phyloP scores from a whole-genome alignment of 1,140 invertebrate species.

The Bombus sylvicola region DNA sequence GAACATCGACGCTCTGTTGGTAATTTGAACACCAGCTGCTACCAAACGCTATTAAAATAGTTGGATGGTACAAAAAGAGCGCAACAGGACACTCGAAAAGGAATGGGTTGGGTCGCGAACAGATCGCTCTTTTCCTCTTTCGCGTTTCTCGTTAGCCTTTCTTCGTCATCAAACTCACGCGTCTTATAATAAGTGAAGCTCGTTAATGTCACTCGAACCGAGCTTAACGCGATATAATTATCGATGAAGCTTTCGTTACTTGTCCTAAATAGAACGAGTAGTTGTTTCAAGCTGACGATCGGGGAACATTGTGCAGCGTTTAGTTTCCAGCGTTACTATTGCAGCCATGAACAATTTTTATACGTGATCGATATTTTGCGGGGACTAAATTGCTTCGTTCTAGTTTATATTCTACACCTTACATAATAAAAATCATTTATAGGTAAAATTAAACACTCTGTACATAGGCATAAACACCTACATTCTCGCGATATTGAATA shows the following conservation, averaged over 20 bases:
- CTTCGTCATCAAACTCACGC: slow-evolving; percentile 37
- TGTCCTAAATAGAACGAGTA: not conserved
- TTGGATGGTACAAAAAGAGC: slow-evolving; percentile 44
- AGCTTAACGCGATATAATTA: slow-evolving; percentile 31
- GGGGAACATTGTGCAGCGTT: not conserved
- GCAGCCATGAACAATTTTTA: no score
- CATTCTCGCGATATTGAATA: no score
- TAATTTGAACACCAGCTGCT: slow-evolving; percentile 51
- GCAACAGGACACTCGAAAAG: not conserved
- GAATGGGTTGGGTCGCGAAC: slow-evolving; percentile 3
- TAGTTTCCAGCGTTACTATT: no score
- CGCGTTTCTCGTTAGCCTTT: not conserved
- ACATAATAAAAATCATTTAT: no score
- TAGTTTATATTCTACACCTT: no score
- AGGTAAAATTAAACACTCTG: no score
- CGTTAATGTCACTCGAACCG: slow-evolving; percentile 54
- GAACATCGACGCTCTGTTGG: slow-evolving; percentile 33
- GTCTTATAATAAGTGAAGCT: slow-evolving; percentile 26
- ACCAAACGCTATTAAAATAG: slow-evolving; percentile 62
- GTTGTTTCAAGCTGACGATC: not conserved
- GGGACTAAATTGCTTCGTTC: no score
- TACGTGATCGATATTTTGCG: no score
- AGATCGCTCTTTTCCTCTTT: not conserved
- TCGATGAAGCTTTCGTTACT: slow-evolving; percentile 32
- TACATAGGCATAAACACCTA: no score